Percentiles rank a stretch among this genome's conserved stretches.
Conservation (phyloP, 2,888 invertebrate genomes). For the Spilosoma lubricipeda region DNA sequence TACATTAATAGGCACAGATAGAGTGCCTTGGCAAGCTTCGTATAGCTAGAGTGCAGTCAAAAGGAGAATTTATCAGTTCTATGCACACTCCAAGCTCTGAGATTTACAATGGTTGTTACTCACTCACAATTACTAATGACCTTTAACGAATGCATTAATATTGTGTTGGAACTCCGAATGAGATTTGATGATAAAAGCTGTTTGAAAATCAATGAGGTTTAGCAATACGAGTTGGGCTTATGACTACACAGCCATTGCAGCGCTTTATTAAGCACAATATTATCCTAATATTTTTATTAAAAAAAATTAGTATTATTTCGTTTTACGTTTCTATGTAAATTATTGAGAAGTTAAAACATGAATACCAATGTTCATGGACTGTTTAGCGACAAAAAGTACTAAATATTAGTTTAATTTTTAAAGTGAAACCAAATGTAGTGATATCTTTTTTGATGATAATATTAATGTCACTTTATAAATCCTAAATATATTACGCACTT, state of each 20-base stretch:
- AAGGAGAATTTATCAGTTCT: not conserved
- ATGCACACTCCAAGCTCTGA: not conserved
- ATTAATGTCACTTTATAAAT: not conserved
- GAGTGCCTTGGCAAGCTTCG: not conserved
- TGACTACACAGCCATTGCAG: constrained; percentile 57
- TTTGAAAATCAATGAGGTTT: constrained; percentile 80
- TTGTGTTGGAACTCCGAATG: constrained; percentile 57
- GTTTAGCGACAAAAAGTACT: not conserved
- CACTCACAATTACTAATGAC: constrained; percentile 27
- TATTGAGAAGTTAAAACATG: not conserved
- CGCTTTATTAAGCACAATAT: constrained; percentile 49
- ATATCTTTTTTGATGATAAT: not conserved
- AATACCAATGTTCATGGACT: not conserved
- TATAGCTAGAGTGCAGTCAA: not conserved
- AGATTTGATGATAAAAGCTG: constrained; percentile 69
- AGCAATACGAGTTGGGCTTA: constrained; percentile 61
- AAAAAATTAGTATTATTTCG: not conserved
- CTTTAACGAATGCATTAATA: constrained; percentile 47
- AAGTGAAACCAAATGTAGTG: not conserved
- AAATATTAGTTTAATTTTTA: not conserved
- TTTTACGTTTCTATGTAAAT: not conserved
- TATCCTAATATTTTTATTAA: not conserved
- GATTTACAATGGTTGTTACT: not conserved
- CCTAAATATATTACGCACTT: not conserved
- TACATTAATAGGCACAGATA: not conserved